Conservation (phyloP, 2,113 vertebrate species). For the Chloroceryle aenea region DNA sequence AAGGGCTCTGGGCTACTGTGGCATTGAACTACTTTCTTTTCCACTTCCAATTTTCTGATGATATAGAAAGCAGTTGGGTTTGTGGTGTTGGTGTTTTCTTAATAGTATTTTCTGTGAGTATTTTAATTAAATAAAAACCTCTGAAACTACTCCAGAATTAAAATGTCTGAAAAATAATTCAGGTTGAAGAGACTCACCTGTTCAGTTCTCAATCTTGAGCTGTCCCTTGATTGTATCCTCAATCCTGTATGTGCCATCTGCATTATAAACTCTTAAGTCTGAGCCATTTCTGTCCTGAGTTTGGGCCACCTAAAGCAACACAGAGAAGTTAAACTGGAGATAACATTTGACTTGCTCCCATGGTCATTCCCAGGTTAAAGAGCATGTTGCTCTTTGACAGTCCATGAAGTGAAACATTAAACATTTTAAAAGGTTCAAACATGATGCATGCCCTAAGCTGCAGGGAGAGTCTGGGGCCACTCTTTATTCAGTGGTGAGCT, state of each 20-base stretch:
- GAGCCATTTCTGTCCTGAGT: background rate
- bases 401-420: background rate
- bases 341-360: background rate
- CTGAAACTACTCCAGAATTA: background rate
- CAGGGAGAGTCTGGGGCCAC: background rate
- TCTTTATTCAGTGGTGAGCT: background rate
- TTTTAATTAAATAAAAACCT: background rate
- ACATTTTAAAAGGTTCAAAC: background rate
- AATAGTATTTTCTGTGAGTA: background rate
- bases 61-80: background rate
- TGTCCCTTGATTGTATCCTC: background rate
- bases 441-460: no score
- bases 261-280: background rate
- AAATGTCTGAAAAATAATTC: background rate
- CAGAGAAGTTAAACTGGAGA: background rate
- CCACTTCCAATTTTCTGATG: background rate
- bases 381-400: accelerated
- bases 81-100: background rate
- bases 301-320: background rate
- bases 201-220: background rate
- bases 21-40: background rate
- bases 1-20: background rate
- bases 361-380: accelerated
- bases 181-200: background rate
- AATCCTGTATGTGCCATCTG: background rate